These are phyloP conservation scores for Aspidiotus destructor DNA, from an alignment of 2,888 invertebrate species.

Conservation along the genomic window DNA sequence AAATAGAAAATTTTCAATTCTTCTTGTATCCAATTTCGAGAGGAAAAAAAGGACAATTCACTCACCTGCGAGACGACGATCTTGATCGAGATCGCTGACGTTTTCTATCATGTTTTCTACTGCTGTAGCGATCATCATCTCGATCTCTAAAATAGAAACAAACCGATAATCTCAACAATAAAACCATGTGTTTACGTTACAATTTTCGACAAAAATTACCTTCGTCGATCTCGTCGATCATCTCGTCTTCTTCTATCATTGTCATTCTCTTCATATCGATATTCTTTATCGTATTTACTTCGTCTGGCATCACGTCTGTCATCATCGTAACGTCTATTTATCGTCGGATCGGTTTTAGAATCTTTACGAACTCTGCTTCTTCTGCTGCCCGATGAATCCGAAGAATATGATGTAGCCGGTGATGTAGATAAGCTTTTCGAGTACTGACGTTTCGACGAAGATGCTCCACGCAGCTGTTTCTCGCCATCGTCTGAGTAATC, in stretches of 20 bases:
- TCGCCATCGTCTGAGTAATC: constrained; percentile 11
- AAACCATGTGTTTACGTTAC: too few species aligned
- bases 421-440: constrained; percentile 23
- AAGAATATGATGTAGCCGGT: constrained; percentile 20
- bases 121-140: constrained; percentile 5
- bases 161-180: too few species aligned
- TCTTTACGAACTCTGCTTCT: not conserved
- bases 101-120: constrained; percentile 19
- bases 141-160: not conserved
- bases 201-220: not conserved
- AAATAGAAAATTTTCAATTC: not conserved
- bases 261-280: constrained; percentile 8
- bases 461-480: not conserved
- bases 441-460: constrained; percentile 1
- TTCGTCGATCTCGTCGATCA: not conserved
- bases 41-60: not conserved
- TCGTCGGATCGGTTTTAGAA: constrained; percentile 12
- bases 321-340: constrained; percentile 11
- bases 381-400: constrained; percentile 16
- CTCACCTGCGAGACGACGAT: constrained; percentile 20
- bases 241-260: constrained; percentile 9
- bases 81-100: constrained; percentile 25
- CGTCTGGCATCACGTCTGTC: not conserved
- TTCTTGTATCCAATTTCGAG: not conserved
- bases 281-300: constrained; percentile 7